phyloP scores from a whole-genome alignment of 1,140 invertebrate genomes.

The Xylocopa sonorina region DNA sequence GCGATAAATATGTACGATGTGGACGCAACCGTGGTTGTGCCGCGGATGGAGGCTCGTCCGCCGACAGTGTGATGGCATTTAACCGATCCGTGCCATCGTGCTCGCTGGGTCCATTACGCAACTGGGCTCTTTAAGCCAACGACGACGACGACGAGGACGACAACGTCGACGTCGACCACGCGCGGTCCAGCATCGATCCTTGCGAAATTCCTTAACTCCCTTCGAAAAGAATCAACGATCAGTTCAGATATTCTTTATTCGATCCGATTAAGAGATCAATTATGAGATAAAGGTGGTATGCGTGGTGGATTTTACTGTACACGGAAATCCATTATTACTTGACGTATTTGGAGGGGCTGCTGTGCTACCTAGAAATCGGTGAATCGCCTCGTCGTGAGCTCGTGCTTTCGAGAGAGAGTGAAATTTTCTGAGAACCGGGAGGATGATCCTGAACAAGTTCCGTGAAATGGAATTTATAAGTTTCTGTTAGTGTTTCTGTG shows the following conservation, averaged over 20 bases:
- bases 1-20: conserved; percentile 3
- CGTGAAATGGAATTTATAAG: not conserved
- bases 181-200: conserved; percentile 58
- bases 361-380: not conserved
- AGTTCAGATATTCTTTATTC: not conserved
- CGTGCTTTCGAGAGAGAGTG: not conserved
- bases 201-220: conserved; percentile 57
- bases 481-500: not conserved
- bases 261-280: not conserved
- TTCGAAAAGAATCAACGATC: not conserved
- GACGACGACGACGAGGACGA: conserved; percentile 45
- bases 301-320: not conserved
- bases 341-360: not conserved
- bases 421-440: conserved; percentile 12
- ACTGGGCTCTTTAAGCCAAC: conserved; percentile 54
- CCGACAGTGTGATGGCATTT: conserved; percentile 62
- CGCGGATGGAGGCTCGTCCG: conserved; percentile 10
- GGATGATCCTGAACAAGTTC: not conserved
- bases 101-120: conserved; percentile 54
- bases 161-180: conserved; percentile 52
- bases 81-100: conserved; percentile 63
- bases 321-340: not conserved
- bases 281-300: not conserved
- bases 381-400: not conserved
- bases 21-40: not conserved